Percentiles rank a stretch among this genome's conserved stretches.
Evolutionary conservation across 37 sponge, comb jelly and placozoan species (phyloP).

Genomic region (Geodia barretti): DNA sequence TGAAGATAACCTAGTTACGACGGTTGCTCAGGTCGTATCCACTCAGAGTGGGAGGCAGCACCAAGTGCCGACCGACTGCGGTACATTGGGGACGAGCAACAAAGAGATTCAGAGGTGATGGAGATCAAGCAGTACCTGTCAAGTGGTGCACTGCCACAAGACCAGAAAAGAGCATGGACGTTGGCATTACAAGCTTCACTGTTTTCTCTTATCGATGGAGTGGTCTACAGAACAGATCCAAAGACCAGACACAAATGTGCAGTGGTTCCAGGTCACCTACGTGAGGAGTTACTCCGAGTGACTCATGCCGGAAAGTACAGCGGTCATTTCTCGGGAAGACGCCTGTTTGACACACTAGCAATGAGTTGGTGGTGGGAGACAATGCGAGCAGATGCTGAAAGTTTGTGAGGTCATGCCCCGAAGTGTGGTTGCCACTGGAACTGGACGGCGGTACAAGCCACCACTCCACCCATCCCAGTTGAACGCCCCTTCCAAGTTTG

Average conservation of each 20-base stretch:
- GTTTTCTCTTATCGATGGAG: constrained; percentile 6
- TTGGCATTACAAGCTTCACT: not conserved
- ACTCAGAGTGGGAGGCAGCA: not conserved
- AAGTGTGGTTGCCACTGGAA: not conserved
- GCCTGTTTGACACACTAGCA: not conserved
- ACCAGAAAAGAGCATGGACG: constrained; percentile 1
- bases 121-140: not conserved
- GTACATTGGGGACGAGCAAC: constrained; percentile 3
- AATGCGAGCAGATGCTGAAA: not conserved
- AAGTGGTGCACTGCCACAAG: not conserved
- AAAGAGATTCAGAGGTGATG: not conserved
- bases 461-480: not conserved
- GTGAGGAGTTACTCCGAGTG: not conserved
- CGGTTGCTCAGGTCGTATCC: too few relatives aligned
- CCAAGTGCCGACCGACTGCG: not conserved
- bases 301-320: not conserved
- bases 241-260: not conserved
- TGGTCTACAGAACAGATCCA: not conserved
- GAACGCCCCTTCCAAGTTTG: not conserved
- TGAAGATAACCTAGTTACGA: too few relatives aligned
- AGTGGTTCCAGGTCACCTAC: not conserved
- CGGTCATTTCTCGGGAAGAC: not conserved
- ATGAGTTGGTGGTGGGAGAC: not conserved
- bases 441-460: not conserved
- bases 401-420: too few relatives aligned